Evolutionary conservation across 2,888 invertebrate genomes (phyloP).

Genomic region (Callyntrura guangdongensis): DNA sequence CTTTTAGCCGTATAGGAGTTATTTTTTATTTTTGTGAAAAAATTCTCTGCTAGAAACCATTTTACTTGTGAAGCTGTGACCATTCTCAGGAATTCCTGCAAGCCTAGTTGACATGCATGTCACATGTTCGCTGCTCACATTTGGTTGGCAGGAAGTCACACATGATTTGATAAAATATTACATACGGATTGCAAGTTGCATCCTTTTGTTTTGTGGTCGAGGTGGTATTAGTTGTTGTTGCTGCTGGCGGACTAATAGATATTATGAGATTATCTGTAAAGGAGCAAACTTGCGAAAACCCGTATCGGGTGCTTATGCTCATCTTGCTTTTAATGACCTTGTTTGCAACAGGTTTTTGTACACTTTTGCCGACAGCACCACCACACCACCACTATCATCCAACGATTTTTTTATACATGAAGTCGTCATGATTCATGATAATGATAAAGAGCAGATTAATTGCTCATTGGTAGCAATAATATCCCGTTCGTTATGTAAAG

Average conservation of each 20-base stretch:
- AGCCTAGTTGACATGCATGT: conserved; percentile 44
- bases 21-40: conserved; percentile 1
- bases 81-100: conserved; percentile 23
- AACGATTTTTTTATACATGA: conserved; percentile 6
- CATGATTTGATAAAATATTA: conserved; percentile 63
- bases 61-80: conserved; percentile 20
- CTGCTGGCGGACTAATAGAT: conserved; percentile 16
- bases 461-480: conserved; percentile 45
- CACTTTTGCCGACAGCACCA: conserved; percentile 62
- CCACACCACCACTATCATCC: conserved; percentile 51
- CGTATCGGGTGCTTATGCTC: conserved; percentile 71
- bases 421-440: conserved; percentile 61
- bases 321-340: conserved; percentile 77
- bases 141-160: conserved; percentile 50
- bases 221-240: background rate
- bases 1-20: background rate
- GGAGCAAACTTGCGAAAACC: conserved; percentile 63
- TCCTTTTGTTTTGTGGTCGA: background rate
- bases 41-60: background rate
- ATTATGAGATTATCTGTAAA: conserved; percentile 59
- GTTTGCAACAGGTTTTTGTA: conserved; percentile 75
- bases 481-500: conserved; percentile 65
- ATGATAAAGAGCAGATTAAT: conserved; percentile 75
- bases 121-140: conserved; percentile 29
- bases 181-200: conserved; percentile 18